Evolutionary conservation across 2,888 invertebrate genomes (phyloP).

Genomic region (Polyommatus icarus): DNA sequence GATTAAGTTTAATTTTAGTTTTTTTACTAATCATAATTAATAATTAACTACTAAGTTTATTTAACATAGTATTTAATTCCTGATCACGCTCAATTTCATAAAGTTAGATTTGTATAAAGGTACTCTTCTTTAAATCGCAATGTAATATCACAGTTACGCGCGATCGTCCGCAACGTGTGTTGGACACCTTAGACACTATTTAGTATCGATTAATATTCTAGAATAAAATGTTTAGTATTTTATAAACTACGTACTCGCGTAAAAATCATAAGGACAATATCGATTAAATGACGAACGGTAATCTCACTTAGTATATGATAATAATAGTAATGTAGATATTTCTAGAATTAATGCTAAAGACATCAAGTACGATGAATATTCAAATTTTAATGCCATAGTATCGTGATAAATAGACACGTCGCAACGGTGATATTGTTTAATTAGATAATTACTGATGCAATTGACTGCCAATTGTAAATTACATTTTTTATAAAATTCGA

Average conservation of each 20-base stretch:
- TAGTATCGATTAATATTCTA: constrained; percentile 61
- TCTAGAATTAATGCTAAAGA: constrained; percentile 60
- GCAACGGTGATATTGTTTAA: constrained; percentile 72
- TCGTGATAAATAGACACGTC: constrained; percentile 52
- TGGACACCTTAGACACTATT: constrained; percentile 68
- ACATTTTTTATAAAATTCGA: constrained; percentile 72
- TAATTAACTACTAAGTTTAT: constrained; percentile 47
- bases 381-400: constrained; percentile 67
- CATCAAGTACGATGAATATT: constrained; percentile 54
- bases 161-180: constrained; percentile 72
- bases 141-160: constrained; percentile 59
- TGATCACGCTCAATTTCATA: constrained; percentile 79
- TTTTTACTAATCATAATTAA: constrained; percentile 50
- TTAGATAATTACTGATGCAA: constrained; percentile 70
- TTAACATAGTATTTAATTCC: constrained; percentile 70
- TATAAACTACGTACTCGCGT: constrained; percentile 77
- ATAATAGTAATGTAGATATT: constrained; percentile 68
- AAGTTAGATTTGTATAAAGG: constrained; percentile 66
- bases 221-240: constrained; percentile 74
- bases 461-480: constrained; percentile 78
- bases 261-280: constrained; percentile 80
- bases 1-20: constrained; percentile 55
- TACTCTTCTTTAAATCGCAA: constrained; percentile 54
- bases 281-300: constrained; percentile 73
- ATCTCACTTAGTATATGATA: constrained; percentile 63